Conservation (phyloP, 2,888 invertebrate genomes). For the Drosophila mercatorum region DNA sequence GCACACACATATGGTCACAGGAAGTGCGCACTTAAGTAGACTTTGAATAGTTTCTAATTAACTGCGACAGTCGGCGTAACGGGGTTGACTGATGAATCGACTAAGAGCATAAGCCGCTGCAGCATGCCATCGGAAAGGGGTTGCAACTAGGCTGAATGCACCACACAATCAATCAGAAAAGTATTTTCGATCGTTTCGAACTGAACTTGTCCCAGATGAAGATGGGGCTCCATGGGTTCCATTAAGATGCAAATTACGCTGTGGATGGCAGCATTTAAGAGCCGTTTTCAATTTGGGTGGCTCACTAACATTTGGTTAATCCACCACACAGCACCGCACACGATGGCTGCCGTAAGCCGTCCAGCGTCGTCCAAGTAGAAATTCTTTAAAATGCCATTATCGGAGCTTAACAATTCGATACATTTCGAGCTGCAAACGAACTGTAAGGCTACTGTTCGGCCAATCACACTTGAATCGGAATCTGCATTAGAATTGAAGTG, state of each 20-base stretch:
- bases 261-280: conserved; percentile 39
- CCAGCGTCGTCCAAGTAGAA: conserved; percentile 25
- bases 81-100: conserved; percentile 51
- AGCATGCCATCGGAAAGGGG: conserved; percentile 13
- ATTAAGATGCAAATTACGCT: conserved; percentile 59
- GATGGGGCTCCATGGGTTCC: conserved; percentile 19
- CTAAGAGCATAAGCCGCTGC: conserved; percentile 34
- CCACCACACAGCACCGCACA: conserved; percentile 52
- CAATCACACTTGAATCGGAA: conserved; percentile 56
- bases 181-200: background rate
- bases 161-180: conserved; percentile 5
- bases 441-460: conserved; percentile 64
- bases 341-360: conserved; percentile 54
- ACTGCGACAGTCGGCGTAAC: conserved; percentile 70
- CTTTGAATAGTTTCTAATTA: conserved; percentile 79
- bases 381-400: conserved; percentile 78
- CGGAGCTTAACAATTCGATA: conserved; percentile 68
- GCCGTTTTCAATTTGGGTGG: conserved; percentile 68
- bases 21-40: conserved; percentile 77
- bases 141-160: background rate
- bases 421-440: conserved; percentile 44
- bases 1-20: conserved; percentile 43
- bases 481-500: conserved; percentile 57
- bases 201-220: conserved; percentile 2
- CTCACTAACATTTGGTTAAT: conserved; percentile 2